Evolutionary conservation across 2,797 vertebrate species (phyloP), one percentile per base, ranked within the genome.

Genomic region (Alectoris magna): DNA sequence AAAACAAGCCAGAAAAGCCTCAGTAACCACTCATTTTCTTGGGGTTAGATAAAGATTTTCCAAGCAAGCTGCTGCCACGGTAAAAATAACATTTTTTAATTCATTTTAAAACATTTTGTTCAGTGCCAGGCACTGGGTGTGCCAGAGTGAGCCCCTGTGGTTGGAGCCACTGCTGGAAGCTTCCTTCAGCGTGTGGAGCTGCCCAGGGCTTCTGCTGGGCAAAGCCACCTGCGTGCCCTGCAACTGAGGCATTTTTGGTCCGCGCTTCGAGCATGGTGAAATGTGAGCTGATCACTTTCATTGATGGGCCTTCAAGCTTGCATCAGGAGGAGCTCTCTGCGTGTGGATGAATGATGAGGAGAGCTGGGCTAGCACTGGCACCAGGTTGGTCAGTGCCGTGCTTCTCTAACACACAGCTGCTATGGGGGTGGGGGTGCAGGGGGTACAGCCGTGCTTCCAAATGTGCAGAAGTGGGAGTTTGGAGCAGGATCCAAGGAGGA

Each of bases 331-430:
- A 43, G 6, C n/a, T 18, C 48, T 11, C 67, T 27, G 46, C 58
- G 19, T 64, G 60, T 67, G 46, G 46, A 31, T 7, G 7, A 18
- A n/a, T 14, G 2, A 3, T 1, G 11, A 38, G 22, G 8, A 78
- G 18, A 41, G 26, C 18, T 31, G 84, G 46, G 36, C 51, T 15
- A 34, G 43, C 21, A 21, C 14, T 17, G 18, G 39, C 6, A 26
- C 0, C 14, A 39, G 27, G 63, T 8, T 8, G 0, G 5, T 39
- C 29, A 1, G 6, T 27, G 0, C 68, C 51, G 58, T 44, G 10
- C 72, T 68, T 62, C 34, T 26, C 80, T 14, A 0, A 4, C 3
- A 8, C 21, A 8, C 48, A 24, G 23, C 48, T 49, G 48, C 23
- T 22, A 19, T 9, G 46, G 46, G 19, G 43, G 43, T 0, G 43